Percentiles rank a stretch among this genome's conserved stretches.
phyloP scores from a whole-genome alignment of 2,113 vertebrate genomes.

The Cottus gobio region DNA sequence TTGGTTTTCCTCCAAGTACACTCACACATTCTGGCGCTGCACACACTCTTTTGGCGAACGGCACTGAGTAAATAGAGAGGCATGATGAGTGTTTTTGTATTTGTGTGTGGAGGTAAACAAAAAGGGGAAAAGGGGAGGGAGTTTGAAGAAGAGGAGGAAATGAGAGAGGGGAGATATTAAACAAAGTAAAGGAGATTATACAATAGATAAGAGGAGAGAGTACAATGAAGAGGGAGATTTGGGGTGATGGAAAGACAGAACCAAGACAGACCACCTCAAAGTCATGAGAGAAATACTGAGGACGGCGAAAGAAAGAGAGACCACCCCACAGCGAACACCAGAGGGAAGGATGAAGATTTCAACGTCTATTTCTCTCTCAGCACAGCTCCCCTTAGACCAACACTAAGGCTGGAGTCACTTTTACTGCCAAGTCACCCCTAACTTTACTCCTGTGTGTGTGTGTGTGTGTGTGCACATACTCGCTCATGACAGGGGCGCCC shows the following conservation, averaged over 20 bases:
- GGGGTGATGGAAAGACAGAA: constrained; percentile 30
- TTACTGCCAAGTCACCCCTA: constrained; percentile 69
- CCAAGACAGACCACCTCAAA: constrained; percentile 66
- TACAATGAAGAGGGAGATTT: constrained; percentile 12
- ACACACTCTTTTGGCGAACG: neutral
- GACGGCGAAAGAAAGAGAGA: constrained; percentile 55
- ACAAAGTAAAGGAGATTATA: constrained; percentile 37
- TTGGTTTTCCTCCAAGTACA: constrained; percentile 31
- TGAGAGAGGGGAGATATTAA: constrained; percentile 54
- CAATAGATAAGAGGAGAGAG: constrained; percentile 39
- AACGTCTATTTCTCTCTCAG: constrained; percentile 58
- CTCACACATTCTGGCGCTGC: neutral
- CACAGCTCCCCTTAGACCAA: constrained; percentile 61
- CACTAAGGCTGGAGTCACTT: constrained; percentile 45
- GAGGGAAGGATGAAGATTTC: constrained; percentile 56
- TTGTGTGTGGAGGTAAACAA: constrained; percentile 52
- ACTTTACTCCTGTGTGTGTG: constrained; percentile 43
- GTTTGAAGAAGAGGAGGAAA: constrained; percentile 51
- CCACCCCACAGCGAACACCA: constrained; percentile 67
- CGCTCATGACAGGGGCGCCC: constrained; percentile 51
- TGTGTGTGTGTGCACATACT: constrained; percentile 27
- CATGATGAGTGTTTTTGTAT: constrained; percentile 44
- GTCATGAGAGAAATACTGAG: constrained; percentile 43
- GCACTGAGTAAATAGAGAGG: constrained; percentile 21
- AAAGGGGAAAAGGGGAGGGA: constrained; percentile 10